phyloP scores from a whole-genome alignment of 2,797 vertebrate genomes.

The Sphaeramia orbicularis region DNA sequence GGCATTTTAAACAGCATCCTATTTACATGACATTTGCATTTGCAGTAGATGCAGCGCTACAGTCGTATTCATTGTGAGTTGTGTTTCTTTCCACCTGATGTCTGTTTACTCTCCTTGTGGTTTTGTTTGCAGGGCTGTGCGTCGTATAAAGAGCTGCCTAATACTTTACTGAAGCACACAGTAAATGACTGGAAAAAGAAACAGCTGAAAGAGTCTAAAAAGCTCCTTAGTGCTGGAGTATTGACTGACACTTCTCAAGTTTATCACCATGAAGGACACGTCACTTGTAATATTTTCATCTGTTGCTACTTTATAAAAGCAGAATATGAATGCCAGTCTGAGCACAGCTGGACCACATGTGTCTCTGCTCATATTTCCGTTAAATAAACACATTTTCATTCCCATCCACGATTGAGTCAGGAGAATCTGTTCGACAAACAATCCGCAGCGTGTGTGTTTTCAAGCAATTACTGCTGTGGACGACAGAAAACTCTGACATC shows the following conservation, averaged over 20 bases:
- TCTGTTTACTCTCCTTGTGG: background rate
- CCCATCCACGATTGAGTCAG: slow-evolving; percentile 1
- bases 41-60: background rate
- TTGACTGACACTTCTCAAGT: slow-evolving; percentile 1
- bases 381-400: background rate
- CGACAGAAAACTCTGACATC: slow-evolving; percentile 5
- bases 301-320: background rate
- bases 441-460: background rate
- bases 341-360: background rate
- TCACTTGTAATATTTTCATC: background rate
- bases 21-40: no score
- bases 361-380: slow-evolving; percentile 19
- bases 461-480: background rate
- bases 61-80: background rate
- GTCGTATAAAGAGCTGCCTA: background rate
- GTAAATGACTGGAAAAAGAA: slow-evolving; percentile 2
- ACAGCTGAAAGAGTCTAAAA: background rate
- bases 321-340: background rate
- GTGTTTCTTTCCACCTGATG: background rate
- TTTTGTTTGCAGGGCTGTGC: background rate
- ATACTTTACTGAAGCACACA: slow-evolving; percentile 3
- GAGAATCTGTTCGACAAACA: slow-evolving; percentile 8
- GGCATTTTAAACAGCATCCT: no score
- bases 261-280: background rate
- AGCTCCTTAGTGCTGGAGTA: background rate